Percentiles rank a stretch among this genome's conserved stretches.
These are phyloP conservation scores for Pantelozetes paolii DNA, from an alignment of 2,888 invertebrate genomes.

Conservation along the genomic window DNA sequence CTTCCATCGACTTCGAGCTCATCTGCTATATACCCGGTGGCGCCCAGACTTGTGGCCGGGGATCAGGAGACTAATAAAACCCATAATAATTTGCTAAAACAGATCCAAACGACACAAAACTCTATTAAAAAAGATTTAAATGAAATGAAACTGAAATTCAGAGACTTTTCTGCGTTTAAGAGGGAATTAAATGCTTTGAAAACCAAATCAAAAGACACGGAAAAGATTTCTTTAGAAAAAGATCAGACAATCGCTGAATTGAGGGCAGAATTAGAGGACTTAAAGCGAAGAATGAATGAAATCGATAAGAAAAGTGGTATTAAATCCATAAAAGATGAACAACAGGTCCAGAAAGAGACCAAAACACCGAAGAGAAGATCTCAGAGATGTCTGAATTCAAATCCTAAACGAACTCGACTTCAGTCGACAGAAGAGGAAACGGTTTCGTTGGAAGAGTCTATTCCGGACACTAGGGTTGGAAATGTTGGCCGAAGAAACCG, in stretches of 20 bases:
- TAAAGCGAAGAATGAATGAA: conserved; percentile 38
- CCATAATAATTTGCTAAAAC: conserved; percentile 32
- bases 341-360: conserved; percentile 20
- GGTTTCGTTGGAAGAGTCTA: background rate
- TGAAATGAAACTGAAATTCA: conserved; percentile 34
- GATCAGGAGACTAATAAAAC: too few relatives aligned
- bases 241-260: conserved; percentile 42
- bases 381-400: background rate
- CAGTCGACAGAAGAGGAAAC: background rate
- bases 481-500: background rate
- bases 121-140: conserved; percentile 36
- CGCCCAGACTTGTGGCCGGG: conserved; percentile 15
- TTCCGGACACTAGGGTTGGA: too few relatives aligned
- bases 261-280: conserved; percentile 42
- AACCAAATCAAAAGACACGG: conserved; percentile 40
- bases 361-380: conserved; percentile 10
- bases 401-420: background rate
- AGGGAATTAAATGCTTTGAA: conserved; percentile 39
- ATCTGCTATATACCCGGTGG: background rate
- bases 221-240: conserved; percentile 42
- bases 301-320: conserved; percentile 28
- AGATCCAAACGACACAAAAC: conserved; percentile 38
- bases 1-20: conserved; percentile 5
- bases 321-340: conserved; percentile 20
- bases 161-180: background rate